A percentile compares a stretch with the other conserved stretches of the same genome.
Conservation (phyloP, 2,113 vertebrate species). For the Piliocolobus tephrosceles region DNA sequence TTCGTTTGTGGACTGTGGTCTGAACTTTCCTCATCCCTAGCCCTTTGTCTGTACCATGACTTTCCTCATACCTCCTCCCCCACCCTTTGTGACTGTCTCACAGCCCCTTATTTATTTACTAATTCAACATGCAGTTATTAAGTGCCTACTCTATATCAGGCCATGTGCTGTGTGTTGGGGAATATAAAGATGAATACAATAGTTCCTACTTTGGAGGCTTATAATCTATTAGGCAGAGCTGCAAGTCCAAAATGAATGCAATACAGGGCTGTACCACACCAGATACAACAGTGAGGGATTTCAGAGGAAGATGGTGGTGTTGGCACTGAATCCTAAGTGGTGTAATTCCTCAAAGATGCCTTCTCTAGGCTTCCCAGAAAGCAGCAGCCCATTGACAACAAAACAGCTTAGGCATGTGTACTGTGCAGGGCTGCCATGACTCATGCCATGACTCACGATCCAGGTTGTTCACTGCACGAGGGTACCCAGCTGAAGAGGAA, state of each 20-base stretch:
- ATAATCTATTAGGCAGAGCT: neutral
- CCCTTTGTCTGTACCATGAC: neutral
- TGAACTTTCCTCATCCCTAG: neutral
- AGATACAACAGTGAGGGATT: neutral
- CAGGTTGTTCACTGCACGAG: neutral
- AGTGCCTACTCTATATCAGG: neutral
- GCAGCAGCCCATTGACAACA: neutral
- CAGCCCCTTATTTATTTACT: neutral
- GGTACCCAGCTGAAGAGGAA: neutral
- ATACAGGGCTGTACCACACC: neutral
- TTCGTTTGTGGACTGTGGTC: neutral
- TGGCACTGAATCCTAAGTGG: neutral
- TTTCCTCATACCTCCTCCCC: neutral
- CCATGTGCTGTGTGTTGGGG: no score
- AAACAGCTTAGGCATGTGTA: neutral
- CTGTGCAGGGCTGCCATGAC: neutral
- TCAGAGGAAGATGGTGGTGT: neutral
- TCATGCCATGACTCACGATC: neutral
- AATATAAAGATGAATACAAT: neutral
- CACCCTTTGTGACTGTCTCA: neutral
- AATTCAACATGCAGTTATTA: neutral
- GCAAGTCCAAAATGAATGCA: neutral
- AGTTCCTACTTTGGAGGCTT: neutral
- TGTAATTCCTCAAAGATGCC: neutral
- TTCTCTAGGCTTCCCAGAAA: conserved; percentile 11